Conservation (phyloP, 2,113 vertebrate genomes). For the Neolamprologus fasciatus region DNA sequence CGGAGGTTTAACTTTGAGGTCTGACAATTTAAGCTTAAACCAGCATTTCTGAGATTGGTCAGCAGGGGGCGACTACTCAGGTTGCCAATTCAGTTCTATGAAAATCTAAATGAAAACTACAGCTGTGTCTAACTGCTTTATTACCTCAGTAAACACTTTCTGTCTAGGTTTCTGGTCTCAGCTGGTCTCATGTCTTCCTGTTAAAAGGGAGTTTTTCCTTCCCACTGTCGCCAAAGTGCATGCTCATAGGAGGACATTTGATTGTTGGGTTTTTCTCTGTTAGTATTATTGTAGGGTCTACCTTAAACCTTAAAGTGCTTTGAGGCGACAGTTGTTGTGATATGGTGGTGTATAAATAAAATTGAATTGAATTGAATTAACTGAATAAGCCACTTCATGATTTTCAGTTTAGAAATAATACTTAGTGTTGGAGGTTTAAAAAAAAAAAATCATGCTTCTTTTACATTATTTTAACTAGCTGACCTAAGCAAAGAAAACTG, state of each 20-base stretch:
- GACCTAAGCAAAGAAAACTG: neutral
- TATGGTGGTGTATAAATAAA: neutral
- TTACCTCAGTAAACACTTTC: neutral
- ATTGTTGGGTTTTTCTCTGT: neutral
- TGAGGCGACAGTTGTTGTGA: neutral
- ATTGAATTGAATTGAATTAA: neutral
- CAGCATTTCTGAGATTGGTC: neutral
- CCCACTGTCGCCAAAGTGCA: neutral
- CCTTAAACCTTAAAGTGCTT: neutral
- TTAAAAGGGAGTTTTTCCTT: neutral
- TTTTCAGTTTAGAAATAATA: neutral
- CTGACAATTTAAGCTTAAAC: neutral
- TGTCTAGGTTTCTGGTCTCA: neutral
- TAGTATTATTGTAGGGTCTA: neutral
- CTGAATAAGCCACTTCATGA: neutral
- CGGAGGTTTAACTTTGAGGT: neutral
- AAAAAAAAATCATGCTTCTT: neutral
- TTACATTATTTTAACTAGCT: neutral
- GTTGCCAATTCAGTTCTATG: neutral
- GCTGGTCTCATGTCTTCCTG: neutral
- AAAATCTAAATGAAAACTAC: neutral
- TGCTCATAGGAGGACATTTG: neutral
- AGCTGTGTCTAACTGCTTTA: neutral
- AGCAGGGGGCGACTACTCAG: neutral
- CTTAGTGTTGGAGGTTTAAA: neutral